A percentile compares a stretch with the other conserved stretches of the same genome.
Conservation (phyloP, 2,113 vertebrate genomes). For the Bubalus kerabau region DNA sequence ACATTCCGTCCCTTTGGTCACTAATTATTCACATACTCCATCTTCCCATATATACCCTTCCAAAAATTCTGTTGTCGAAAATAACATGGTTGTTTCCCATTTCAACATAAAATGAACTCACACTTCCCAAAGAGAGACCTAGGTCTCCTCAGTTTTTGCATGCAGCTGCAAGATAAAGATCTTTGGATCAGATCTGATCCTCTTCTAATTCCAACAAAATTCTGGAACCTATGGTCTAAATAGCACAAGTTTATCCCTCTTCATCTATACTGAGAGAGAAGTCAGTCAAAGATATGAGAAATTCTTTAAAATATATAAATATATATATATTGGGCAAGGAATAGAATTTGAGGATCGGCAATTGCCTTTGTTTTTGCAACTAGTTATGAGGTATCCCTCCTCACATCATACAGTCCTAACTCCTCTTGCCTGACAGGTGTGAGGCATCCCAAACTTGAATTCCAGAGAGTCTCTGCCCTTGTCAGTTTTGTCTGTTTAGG, state of each 20-base stretch:
- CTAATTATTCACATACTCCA: not conserved
- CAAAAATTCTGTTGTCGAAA: not conserved
- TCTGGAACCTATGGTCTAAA: not conserved
- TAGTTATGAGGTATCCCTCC: not conserved
- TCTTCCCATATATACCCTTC: not conserved
- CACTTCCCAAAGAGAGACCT: not conserved
- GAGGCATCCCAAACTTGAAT: not conserved
- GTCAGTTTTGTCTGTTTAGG: not conserved
- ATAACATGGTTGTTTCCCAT: not conserved
- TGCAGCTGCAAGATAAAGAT: slow-evolving; percentile 55
- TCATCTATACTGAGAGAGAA: not conserved
- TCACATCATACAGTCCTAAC: not conserved
- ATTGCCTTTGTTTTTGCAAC: not conserved
- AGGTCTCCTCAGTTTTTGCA: not conserved
- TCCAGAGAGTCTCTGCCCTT: not conserved
- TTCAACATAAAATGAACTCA: not conserved
- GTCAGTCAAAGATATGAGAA: not conserved
- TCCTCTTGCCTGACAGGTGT: not conserved
- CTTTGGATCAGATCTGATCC: slow-evolving; percentile 12
- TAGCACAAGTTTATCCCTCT: slow-evolving; percentile 2
- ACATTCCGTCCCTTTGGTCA: not conserved
- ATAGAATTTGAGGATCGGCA: not conserved
- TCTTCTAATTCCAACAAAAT: slow-evolving; percentile 44
- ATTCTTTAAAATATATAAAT: slow-evolving; percentile 1
- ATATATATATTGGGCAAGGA: not conserved